These are phyloP conservation scores for Diachasmimorpha longicaudata DNA, from an alignment of 1,140 invertebrate species.

Conservation along the genomic window DNA sequence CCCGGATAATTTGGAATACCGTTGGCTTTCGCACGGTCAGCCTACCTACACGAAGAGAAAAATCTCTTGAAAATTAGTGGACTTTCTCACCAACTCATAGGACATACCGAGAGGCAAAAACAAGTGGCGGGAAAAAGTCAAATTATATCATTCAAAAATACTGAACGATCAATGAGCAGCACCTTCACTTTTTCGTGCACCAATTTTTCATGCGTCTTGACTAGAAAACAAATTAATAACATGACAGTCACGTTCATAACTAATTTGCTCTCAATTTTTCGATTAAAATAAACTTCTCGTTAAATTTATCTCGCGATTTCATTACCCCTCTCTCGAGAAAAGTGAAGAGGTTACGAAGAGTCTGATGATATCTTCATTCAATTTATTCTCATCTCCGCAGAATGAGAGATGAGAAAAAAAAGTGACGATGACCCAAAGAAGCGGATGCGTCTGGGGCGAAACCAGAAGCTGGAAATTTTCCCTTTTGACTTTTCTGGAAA, in stretches of 20 bases:
- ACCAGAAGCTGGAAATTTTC: neutral
- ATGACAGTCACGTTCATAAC: no score
- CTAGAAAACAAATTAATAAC: no score
- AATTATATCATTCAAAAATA: no score
- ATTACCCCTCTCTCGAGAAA: neutral
- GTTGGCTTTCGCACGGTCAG: constrained; percentile 1
- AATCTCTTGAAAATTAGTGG: no score
- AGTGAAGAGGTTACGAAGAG: no score
- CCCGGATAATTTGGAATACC: neutral
- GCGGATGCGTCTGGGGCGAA: neutral
- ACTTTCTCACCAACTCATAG: no score
- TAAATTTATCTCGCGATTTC: neutral
- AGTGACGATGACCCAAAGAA: neutral
- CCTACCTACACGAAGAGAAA: neutral
- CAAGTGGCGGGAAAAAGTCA: neutral
- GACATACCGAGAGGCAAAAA: no score
- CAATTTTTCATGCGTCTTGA: no score
- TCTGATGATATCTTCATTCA: neutral
- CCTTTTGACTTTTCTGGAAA: neutral
- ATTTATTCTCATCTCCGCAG: neutral
- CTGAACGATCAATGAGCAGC: no score
- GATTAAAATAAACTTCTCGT: neutral
- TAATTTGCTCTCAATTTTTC: no score
- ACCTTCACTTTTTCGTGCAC: no score
- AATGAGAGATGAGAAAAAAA: neutral